These are phyloP conservation scores for Automeris io DNA, from an alignment of 2,888 invertebrate species.

Conservation along the genomic window DNA sequence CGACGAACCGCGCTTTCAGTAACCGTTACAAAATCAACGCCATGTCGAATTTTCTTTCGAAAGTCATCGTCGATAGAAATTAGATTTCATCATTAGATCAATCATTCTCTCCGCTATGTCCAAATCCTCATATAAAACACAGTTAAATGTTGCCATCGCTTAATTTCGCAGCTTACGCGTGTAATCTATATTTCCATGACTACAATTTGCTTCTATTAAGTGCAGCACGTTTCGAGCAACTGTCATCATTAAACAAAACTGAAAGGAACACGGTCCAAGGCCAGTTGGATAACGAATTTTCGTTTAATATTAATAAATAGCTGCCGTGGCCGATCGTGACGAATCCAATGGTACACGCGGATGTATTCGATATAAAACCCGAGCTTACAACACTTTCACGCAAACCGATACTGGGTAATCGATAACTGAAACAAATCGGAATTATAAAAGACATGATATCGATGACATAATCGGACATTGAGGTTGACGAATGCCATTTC, in stretches of 20 bases:
- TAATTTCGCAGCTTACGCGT: slow-evolving; percentile 15
- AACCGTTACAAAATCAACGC: slow-evolving; percentile 63
- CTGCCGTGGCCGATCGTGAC: slow-evolving; percentile 64
- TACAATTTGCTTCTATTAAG: slow-evolving; percentile 44
- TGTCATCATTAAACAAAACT: slow-evolving; percentile 73
- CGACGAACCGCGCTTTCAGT: slow-evolving; percentile 63
- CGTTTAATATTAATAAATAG: slow-evolving; percentile 72
- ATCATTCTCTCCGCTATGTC: not conserved
- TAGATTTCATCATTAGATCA: slow-evolving; percentile 23
- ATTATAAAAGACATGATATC: slow-evolving; percentile 38
- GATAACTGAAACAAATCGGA: slow-evolving; percentile 44
- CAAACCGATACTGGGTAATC: slow-evolving; percentile 28
- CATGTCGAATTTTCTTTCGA: slow-evolving; percentile 69
- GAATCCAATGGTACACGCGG: slow-evolving; percentile 54
- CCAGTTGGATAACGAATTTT: slow-evolving; percentile 74
- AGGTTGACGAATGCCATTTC: slow-evolving; percentile 32
- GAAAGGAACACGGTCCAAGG: slow-evolving; percentile 71
- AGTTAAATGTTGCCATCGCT: not conserved
- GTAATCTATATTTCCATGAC: slow-evolving; percentile 44
- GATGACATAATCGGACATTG: slow-evolving; percentile 41
- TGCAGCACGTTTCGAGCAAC: slow-evolving; percentile 63
- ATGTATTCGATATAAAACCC: slow-evolving; percentile 45
- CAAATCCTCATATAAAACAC: not conserved
- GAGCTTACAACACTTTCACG: slow-evolving; percentile 53
- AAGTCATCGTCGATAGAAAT: slow-evolving; percentile 47